Conservation (phyloP, 2,888 invertebrate species). For the Agapostemon virescens region DNA sequence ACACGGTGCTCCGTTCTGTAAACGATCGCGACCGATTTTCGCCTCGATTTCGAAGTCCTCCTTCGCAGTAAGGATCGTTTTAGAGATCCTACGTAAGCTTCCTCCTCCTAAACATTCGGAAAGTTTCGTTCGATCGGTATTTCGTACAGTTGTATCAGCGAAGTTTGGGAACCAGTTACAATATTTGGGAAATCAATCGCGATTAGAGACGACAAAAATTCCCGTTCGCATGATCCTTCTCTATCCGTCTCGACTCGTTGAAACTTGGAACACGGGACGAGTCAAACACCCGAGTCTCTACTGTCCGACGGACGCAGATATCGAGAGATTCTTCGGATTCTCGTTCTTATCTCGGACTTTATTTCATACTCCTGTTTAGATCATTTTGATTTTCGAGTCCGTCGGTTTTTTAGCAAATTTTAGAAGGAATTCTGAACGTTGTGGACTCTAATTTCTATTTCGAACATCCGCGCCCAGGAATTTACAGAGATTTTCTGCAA, state of each 20-base stretch:
- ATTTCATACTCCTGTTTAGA: not conserved
- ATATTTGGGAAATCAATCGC: conserved; percentile 54
- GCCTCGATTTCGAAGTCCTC: not conserved
- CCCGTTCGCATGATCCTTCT: conserved; percentile 41
- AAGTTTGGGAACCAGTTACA: too few relatives aligned
- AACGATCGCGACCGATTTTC: not conserved
- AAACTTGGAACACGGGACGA: not conserved
- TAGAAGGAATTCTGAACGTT: not conserved
- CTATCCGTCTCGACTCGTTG: too few relatives aligned
- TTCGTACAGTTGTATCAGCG: not conserved
- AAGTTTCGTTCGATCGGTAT: not conserved
- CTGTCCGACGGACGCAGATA: conserved; percentile 9
- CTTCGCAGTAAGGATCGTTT: not conserved
- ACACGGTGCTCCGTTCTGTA: not conserved
- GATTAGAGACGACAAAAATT: conserved; percentile 41
- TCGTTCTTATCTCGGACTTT: not conserved
- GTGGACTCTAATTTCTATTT: not conserved
- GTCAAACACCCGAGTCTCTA: not conserved
- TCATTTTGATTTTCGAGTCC: not conserved
- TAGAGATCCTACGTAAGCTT: not conserved
- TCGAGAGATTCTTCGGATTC: not conserved
- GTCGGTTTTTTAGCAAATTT: not conserved
- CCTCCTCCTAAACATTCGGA: not conserved
- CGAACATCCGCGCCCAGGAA: not conserved
- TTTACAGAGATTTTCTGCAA: not conserved